Conservation (phyloP, 2,797 vertebrate genomes). For the Gymnodraco acuticeps region DNA sequence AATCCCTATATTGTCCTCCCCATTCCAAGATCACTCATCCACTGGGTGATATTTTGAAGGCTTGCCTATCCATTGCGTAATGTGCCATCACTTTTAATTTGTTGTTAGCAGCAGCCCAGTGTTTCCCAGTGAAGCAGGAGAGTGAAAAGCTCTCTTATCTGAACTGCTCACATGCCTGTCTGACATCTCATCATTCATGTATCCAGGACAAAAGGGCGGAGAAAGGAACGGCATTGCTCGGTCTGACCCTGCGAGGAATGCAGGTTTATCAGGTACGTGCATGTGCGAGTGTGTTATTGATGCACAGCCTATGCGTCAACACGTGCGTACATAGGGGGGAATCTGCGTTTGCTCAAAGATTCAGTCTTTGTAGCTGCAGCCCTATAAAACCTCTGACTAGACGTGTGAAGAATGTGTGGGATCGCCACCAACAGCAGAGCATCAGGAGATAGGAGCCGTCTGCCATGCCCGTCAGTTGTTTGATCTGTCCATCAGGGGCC, state of each 20-base stretch:
- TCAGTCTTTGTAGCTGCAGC: conserved; percentile 37
- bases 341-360: conserved; percentile 69
- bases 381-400: conserved; percentile 57
- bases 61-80: conserved; percentile 55
- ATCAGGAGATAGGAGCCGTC: conserved; percentile 73
- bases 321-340: conserved; percentile 24
- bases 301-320: conserved; percentile 43
- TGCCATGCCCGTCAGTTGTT: conserved; percentile 76
- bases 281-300: conserved; percentile 52
- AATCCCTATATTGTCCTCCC: conserved; percentile 54
- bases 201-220: conserved; percentile 93
- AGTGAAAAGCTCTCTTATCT: conserved; percentile 70
- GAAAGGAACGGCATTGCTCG: conserved; percentile 88
- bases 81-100: conserved; percentile 53
- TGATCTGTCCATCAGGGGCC: conserved; percentile 82
- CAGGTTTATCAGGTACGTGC: conserved; percentile 92
- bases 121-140: conserved; percentile 33
- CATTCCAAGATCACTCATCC: conserved; percentile 47
- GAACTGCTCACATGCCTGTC: conserved; percentile 67
- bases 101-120: conserved; percentile 43
- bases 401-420: conserved; percentile 80
- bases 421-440: conserved; percentile 65
- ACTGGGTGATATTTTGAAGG: conserved; percentile 58
- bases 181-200: conserved; percentile 77
- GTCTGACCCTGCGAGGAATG: conserved; percentile 92